Conservation (phyloP, 2,888 invertebrate species). For the Drosophila incognita region DNA sequence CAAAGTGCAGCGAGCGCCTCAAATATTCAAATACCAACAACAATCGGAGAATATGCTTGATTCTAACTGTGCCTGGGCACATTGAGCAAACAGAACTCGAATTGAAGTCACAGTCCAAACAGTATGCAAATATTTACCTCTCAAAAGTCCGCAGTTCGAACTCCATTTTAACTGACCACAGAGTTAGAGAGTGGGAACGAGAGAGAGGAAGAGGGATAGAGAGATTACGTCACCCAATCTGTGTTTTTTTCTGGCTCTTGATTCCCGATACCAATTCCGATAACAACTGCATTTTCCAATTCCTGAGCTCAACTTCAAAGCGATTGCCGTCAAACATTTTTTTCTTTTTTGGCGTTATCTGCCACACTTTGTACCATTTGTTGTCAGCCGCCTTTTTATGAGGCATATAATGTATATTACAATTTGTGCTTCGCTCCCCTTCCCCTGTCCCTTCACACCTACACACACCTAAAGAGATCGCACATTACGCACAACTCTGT, state of each 20-base stretch:
- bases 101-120: slow-evolving; percentile 48
- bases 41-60: slow-evolving; percentile 11
- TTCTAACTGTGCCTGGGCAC: slow-evolving; percentile 36
- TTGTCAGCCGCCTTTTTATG: slow-evolving; percentile 37
- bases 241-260: slow-evolving; percentile 4
- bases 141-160: slow-evolving; percentile 39
- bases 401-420: slow-evolving; percentile 37
- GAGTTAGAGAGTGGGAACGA: background rate
- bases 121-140: slow-evolving; percentile 65
- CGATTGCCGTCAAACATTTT: slow-evolving; percentile 15
- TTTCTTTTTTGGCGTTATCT: slow-evolving; percentile 35
- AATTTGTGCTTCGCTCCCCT: slow-evolving; percentile 13
- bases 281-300: slow-evolving; percentile 15
- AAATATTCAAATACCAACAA: slow-evolving; percentile 40
- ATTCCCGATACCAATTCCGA: slow-evolving; percentile 21
- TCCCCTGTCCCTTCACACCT: slow-evolving; percentile 8
- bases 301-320: slow-evolving; percentile 44
- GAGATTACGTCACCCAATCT: background rate
- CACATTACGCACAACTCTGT: slow-evolving; percentile 3
- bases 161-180: slow-evolving; percentile 2
- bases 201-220: background rate
- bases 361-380: slow-evolving; percentile 41
- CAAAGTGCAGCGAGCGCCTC: slow-evolving; percentile 44
- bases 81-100: slow-evolving; percentile 39
- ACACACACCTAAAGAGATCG: slow-evolving; percentile 1